Base-by-base conservation (phyloP, 2,888 invertebrate genomes). In the Ennomos quercinarius region DNA sequence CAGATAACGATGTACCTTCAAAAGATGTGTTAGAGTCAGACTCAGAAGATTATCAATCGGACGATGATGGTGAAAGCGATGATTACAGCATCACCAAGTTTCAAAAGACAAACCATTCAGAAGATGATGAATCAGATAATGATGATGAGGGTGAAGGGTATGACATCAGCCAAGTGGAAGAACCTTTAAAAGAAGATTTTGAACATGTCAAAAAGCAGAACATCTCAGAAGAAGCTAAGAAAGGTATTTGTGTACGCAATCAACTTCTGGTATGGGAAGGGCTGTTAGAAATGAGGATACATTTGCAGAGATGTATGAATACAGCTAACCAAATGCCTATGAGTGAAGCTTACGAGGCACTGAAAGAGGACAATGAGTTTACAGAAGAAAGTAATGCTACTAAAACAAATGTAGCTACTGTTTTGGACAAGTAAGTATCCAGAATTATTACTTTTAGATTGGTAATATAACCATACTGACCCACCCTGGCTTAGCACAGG, bases 241-340 rank as follows among this genome's bases (percentile, higher is more conserved):
- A 95, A 78, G 96, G 96, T 1, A 83, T 90, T 10, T 94, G 95
- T 76, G 95, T 96, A 0, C 93, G 95, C 75, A 96, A 95, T 72
- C 96, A 97, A 78, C 80, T 96, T 35, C 88, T 93, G 40, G 78
- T 98, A 1, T 99, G 98, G 97, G 98, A 99, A 81, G 95, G 94
- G 55, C 82, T 99, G 5, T 81, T 99, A 27, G 98, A 99, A 87
- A 93, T 96, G 79, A 94, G 99, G 67, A 98, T 99, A 71, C 96
- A 97, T 77, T 84, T 98, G 27, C 98, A 99, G 82, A 97, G 98
- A 81, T 94, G 96, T 73, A 81, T 98, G 51, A 87, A 94, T 43
- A 93, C 94, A 10, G 94, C 96, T 0, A 98, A 98, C 83, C 95
- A 95, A 78, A 93, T 98, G 86, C 98, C 98, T 0, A 94, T 96